Percentiles rank a stretch among this genome's conserved stretches.
Conservation (phyloP, 2,113 vertebrate species). For the Tiliqua scincoides region DNA sequence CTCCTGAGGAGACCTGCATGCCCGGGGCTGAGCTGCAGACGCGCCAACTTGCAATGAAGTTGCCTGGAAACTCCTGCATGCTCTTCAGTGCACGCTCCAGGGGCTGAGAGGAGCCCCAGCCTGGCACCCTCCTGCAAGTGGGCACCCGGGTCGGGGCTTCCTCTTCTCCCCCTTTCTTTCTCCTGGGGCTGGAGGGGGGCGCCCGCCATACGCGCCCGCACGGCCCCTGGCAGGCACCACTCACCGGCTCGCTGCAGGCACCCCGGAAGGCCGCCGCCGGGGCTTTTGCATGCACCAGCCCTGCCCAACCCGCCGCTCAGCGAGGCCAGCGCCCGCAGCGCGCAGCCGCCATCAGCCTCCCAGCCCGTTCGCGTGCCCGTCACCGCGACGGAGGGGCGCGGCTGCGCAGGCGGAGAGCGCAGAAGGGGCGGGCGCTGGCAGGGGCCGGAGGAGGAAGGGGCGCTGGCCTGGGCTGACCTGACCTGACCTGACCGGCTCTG, state of each 20-base stretch:
- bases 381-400: slow-evolving; percentile 14
- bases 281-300: slow-evolving; percentile 12
- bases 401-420: slow-evolving; percentile 61
- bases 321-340: not conserved
- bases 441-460: not conserved
- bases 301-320: not conserved
- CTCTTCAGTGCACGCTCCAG: not conserved
- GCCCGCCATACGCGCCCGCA: not conserved
- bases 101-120: no score
- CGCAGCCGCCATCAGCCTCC: slow-evolving; percentile 19
- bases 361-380: slow-evolving; percentile 3
- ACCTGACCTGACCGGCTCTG: no score
- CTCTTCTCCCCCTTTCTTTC: not conserved
- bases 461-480: not conserved
- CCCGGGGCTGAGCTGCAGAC: not conserved
- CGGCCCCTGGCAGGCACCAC: not conserved
- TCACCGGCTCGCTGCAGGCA: not conserved
- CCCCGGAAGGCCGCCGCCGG: slow-evolving; percentile 15
- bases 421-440: slow-evolving; percentile 21
- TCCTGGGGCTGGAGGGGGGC: not conserved
- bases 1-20: no score
- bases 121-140: not conserved
- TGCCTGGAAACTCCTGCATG: not conserved
- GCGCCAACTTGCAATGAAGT: not conserved
- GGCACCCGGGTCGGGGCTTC: no score